Conservation (phyloP, 2,797 vertebrate genomes). For the Sitta carolinensis region DNA sequence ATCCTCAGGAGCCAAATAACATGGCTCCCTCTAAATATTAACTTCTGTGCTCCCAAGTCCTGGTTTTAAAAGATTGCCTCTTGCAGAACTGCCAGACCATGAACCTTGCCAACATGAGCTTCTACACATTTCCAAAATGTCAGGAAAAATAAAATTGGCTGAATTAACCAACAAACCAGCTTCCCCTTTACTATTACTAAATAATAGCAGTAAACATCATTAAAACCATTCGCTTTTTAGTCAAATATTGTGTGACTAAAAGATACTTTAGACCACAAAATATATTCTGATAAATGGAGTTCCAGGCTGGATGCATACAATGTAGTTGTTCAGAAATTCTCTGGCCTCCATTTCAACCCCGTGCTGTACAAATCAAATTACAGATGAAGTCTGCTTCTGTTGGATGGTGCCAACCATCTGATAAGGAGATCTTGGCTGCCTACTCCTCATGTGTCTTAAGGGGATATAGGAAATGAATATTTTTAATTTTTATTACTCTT, state of each 20-base stretch:
- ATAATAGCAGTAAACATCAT: neutral
- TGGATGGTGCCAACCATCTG: constrained; percentile 25
- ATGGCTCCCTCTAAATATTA: neutral
- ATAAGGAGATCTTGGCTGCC: constrained; percentile 29
- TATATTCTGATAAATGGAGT: neutral
- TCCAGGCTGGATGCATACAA: neutral
- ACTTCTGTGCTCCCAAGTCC: neutral
- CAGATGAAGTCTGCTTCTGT: constrained; percentile 7
- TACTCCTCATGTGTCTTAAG: neutral
- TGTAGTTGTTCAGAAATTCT: neutral
- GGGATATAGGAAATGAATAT: neutral
- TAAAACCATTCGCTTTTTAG: neutral
- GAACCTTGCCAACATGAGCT: neutral
- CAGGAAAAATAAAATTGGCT: neutral
- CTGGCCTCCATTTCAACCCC: neutral
- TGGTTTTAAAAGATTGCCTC: neutral
- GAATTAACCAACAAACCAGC: neutral
- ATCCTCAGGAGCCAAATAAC: neutral
- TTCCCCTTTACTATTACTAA: neutral
- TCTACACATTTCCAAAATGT: neutral
- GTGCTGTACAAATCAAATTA: constrained; percentile 6
- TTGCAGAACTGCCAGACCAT: constrained; percentile 19
- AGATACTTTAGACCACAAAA: neutral
- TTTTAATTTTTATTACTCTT: constrained; percentile 28
- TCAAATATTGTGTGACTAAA: neutral